Evolutionary conservation across 2,113 vertebrate species (phyloP).

Genomic region (Pygoscelis antarcticus): DNA sequence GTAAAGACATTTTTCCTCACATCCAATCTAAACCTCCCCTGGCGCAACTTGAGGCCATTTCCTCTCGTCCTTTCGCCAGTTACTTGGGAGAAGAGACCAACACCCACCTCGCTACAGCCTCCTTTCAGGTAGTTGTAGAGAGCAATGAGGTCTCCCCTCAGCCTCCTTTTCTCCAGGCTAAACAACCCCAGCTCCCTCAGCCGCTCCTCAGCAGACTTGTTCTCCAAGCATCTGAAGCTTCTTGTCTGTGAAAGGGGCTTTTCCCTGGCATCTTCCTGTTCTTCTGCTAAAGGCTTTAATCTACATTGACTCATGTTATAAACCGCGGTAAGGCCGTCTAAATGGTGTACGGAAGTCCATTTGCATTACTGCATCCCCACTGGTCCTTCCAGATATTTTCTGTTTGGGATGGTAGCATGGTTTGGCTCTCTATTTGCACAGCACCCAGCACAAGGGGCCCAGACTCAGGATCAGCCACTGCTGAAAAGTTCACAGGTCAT

Average conservation of each 20-base stretch:
- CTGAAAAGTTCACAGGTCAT: background rate
- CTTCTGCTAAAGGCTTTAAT: background rate
- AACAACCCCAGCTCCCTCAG: too few relatives aligned
- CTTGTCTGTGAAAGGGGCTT: background rate
- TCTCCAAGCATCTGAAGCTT: background rate
- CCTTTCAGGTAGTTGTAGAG: too few relatives aligned
- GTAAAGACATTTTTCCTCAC: too few relatives aligned
- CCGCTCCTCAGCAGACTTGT: too few relatives aligned
- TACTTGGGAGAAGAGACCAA: too few relatives aligned
- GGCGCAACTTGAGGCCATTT: too few relatives aligned
- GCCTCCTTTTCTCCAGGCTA: too few relatives aligned
- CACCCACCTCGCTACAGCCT: too few relatives aligned
- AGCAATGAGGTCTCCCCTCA: too few relatives aligned
- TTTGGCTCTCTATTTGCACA: background rate
- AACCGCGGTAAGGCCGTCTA: background rate
- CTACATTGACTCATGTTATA: accelerated
- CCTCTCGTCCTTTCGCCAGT: too few relatives aligned
- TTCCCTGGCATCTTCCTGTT: background rate
- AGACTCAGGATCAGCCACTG: background rate
- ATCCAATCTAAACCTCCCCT: too few relatives aligned
- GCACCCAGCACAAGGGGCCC: background rate
- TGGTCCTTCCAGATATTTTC: background rate
- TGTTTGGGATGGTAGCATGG: background rate
- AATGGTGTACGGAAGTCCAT: background rate
- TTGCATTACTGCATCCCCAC: background rate